phyloP scores from a whole-genome alignment of 2,113 vertebrate species.

The Vanacampus margaritifer region DNA sequence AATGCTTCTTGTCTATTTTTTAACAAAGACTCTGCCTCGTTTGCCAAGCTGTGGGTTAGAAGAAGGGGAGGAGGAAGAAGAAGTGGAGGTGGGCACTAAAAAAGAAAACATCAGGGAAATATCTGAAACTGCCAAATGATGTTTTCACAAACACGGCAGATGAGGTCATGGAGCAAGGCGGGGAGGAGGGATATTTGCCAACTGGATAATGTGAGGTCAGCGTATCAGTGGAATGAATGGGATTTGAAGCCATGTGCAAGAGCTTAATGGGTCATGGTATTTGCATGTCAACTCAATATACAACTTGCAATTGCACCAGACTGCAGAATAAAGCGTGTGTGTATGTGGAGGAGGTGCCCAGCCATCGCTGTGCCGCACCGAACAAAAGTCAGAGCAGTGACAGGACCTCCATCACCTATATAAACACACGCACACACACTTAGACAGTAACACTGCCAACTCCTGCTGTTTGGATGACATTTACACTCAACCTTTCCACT shows the following conservation, averaged over 20 bases:
- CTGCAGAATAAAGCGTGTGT: conserved; percentile 18
- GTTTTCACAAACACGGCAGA: conserved; percentile 59
- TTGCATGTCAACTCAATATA: conserved; percentile 64
- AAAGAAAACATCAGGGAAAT: conserved; percentile 56
- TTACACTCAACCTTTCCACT: conserved; percentile 65
- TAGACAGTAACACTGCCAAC: conserved; percentile 54
- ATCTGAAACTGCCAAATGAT: conserved; percentile 51
- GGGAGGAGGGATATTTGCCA: conserved; percentile 47
- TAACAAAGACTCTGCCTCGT: conserved; percentile 34
- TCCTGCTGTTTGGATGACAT: conserved; percentile 67
- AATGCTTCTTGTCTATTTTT: conserved; percentile 46
- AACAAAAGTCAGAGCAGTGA: conserved; percentile 53
- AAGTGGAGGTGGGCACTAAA: conserved; percentile 34
- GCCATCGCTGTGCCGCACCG: conserved; percentile 46
- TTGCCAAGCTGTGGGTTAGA: conserved; percentile 32
- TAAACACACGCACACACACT: conserved; percentile 29
- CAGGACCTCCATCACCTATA: conserved; percentile 49
- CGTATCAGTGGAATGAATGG: conserved; percentile 65
- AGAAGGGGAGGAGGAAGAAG: conserved; percentile 26
- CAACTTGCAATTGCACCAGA: conserved; percentile 49
- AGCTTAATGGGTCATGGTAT: conserved; percentile 63
- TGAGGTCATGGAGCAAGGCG: conserved; percentile 58
- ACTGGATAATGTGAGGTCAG: conserved; percentile 63
- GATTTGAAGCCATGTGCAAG: conserved; percentile 68
- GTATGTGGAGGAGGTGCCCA: conserved; percentile 53